A percentile compares a stretch with the other conserved stretches of the same genome.
These are phyloP conservation scores for Salvator merianae DNA, from an alignment of 2,113 vertebrate species.

Conservation along the genomic window DNA sequence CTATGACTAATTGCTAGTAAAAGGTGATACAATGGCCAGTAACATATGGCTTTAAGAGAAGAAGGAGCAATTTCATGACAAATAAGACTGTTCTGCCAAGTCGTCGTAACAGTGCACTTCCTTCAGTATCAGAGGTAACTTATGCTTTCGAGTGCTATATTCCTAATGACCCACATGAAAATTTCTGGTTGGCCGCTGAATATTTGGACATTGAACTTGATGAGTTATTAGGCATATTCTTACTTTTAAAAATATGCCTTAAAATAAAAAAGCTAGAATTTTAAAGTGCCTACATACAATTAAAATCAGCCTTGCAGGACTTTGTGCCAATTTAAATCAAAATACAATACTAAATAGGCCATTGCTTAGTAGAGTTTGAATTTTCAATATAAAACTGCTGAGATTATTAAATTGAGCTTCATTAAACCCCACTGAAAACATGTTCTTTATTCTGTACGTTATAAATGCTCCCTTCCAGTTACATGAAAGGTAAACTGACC, in stretches of 20 bases:
- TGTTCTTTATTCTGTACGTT: not conserved
- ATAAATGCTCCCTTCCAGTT: slow-evolving; percentile 16
- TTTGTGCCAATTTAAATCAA: not conserved
- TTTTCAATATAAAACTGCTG: not conserved
- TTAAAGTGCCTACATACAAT: not conserved
- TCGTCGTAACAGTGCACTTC: no score
- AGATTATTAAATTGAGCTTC: not conserved
- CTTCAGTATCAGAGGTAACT: no score
- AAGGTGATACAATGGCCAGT: no score
- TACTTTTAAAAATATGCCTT: not conserved
- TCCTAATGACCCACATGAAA: no score
- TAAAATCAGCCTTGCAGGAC: not conserved
- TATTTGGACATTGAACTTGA: no score
- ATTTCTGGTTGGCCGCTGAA: no score
- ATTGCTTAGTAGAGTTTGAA: not conserved
- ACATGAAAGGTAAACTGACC: slow-evolving; percentile 39
- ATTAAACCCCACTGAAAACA: slow-evolving; percentile 6
- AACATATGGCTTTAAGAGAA: no score
- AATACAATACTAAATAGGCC: no score
- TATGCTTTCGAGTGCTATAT: no score
- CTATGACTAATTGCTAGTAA: no score
- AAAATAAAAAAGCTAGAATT: not conserved
- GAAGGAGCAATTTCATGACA: no score
- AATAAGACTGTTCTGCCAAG: no score
- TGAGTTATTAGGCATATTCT: not conserved